A percentile compares a stretch with the other conserved stretches of the same genome.
These are phyloP conservation scores for Cydia pomonella DNA, from an alignment of 1,140 invertebrate species.

Conservation along the genomic window DNA sequence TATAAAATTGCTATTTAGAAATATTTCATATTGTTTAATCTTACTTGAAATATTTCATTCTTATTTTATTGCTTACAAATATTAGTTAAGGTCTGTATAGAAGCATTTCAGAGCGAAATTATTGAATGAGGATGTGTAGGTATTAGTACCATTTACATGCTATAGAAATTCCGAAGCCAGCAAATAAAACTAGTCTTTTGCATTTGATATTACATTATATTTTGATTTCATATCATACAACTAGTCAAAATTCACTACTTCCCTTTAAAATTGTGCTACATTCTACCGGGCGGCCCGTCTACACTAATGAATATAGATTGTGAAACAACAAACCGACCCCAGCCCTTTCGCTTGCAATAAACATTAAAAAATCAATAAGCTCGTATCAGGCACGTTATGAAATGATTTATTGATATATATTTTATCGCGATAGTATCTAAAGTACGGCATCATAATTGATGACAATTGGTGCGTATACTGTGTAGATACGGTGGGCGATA, in stretches of 20 bases:
- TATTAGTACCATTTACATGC: too few relatives aligned
- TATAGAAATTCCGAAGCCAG: too few relatives aligned
- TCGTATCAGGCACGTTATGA: constrained; percentile 60
- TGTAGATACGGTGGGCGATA: constrained; percentile 39
- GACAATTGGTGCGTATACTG: constrained; percentile 52
- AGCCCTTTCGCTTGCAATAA: constrained; percentile 67
- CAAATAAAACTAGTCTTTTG: too few relatives aligned
- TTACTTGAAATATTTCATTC: too few relatives aligned
- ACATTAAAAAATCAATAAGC: constrained; percentile 76
- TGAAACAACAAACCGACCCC: constrained; percentile 58
- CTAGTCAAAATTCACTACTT: neutral
- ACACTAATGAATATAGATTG: constrained; percentile 73
- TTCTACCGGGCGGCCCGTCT: constrained; percentile 12
- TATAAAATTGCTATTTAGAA: too few relatives aligned
- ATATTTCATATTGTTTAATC: too few relatives aligned
- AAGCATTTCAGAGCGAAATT: too few relatives aligned
- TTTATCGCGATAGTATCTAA: constrained; percentile 75
- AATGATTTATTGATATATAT: constrained; percentile 75
- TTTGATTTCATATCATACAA: too few relatives aligned
- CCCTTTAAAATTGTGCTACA: neutral
- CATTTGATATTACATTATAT: too few relatives aligned
- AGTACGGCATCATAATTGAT: constrained; percentile 69
- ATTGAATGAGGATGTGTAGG: too few relatives aligned
- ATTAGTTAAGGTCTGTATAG: too few relatives aligned
- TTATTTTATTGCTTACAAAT: too few relatives aligned